Evolutionary conservation across 37 sponge, comb jelly and placozoan species (phyloP).

Genomic region (Hexactinellida sp.): DNA sequence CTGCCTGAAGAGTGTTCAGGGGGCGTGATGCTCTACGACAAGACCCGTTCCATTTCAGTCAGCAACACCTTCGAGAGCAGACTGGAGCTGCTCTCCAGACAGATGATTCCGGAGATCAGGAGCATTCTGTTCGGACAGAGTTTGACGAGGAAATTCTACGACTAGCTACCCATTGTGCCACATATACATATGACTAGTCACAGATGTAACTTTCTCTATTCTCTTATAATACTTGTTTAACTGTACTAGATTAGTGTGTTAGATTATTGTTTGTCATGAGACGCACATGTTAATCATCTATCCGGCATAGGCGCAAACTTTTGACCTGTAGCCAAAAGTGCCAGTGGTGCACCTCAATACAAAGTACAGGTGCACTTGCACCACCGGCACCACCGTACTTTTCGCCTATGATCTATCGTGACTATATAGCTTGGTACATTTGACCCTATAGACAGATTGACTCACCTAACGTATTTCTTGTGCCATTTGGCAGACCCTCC

Average conservation of each 20-base stretch:
- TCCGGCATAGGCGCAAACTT: too few species aligned
- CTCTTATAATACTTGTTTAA: not conserved
- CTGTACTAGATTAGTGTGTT: not conserved
- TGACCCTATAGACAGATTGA: too few species aligned
- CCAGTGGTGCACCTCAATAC: too few species aligned
- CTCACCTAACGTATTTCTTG: too few species aligned
- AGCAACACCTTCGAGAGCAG: not conserved
- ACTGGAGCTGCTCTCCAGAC: not conserved
- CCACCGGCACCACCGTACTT: too few species aligned
- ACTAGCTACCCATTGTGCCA: not conserved
- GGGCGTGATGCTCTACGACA: not conserved
- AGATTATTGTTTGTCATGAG: not conserved
- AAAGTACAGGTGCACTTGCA: too few species aligned
- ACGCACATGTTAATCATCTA: too few species aligned
- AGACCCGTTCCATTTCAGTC: not conserved
- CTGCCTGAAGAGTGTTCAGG: not conserved
- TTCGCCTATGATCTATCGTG: too few species aligned
- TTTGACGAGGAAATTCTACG: constrained; percentile 6
- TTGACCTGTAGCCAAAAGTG: too few species aligned
- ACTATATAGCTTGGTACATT: too few species aligned
- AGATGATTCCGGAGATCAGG: constrained; percentile 10
- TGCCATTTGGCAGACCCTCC: too few species aligned
- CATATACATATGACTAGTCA: not conserved
- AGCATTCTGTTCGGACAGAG: not conserved
- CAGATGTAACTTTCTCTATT: not conserved